These are phyloP conservation scores for Natator depressus DNA, from an alignment of 2,113 vertebrate genomes.

Conservation along the genomic window DNA sequence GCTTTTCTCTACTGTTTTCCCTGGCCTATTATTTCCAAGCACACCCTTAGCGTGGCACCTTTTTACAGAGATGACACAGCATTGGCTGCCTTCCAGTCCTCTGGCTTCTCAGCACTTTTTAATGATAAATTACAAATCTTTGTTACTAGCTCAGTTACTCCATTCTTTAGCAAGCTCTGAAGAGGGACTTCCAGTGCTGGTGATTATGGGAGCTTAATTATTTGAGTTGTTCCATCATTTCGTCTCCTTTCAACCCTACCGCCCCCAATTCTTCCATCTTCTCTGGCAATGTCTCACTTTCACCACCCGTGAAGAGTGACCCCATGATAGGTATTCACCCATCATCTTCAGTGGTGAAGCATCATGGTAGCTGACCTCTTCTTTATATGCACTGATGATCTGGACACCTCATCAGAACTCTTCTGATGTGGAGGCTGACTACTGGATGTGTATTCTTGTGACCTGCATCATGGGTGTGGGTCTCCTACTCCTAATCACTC, in stretches of 20 bases:
- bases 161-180: conserved; percentile 23
- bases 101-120: neutral
- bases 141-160: conserved; percentile 31
- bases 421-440: neutral
- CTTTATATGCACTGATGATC: neutral
- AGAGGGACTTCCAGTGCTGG: neutral
- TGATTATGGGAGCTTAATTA: conserved; percentile 66
- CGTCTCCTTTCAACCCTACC: conserved; percentile 35
- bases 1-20: neutral
- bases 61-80: neutral
- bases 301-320: conserved; percentile 57
- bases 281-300: neutral
- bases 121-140: neutral
- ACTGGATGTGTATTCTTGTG: neutral
- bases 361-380: neutral
- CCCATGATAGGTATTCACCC: conserved; percentile 28
- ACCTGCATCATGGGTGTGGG: neutral
- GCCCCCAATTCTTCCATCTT: conserved; percentile 55
- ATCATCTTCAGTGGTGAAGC: neutral
- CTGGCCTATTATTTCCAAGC: too few species aligned
- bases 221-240: conserved; percentile 70
- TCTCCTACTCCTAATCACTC: neutral
- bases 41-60: neutral
- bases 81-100: neutral
- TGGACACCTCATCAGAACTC: neutral